These are phyloP conservation scores for Nemotelus nigrinus DNA, from an alignment of 2,888 invertebrate species.

Conservation along the genomic window DNA sequence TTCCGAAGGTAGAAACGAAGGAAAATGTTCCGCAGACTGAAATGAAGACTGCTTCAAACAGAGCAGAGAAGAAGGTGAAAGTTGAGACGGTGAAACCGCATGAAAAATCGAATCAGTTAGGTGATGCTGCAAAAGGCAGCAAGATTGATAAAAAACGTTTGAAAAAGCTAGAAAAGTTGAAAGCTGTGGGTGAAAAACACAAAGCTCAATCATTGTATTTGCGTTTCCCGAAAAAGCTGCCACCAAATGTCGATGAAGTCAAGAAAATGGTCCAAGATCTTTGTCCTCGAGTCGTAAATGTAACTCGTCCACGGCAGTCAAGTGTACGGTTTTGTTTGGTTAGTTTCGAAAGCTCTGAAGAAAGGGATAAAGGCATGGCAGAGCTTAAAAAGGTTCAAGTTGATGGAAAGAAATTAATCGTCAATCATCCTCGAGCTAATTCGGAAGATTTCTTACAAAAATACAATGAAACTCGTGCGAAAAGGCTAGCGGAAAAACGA, in stretches of 20 bases:
- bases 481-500: constrained; percentile 21
- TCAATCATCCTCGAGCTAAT: constrained; percentile 19
- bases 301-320: constrained; percentile 43
- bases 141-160: too few relatives aligned
- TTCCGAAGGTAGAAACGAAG: not conserved
- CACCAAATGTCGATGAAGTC: constrained; percentile 10
- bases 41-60: too few relatives aligned
- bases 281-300: constrained; percentile 35
- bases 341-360: constrained; percentile 42
- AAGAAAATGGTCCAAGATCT: constrained; percentile 10
- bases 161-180: not conserved
- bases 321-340: constrained; percentile 43
- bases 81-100: too few relatives aligned
- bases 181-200: constrained; percentile 10
- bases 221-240: constrained; percentile 38
- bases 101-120: too few relatives aligned
- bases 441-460: constrained; percentile 23
- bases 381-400: constrained; percentile 33
- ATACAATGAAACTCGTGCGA: not conserved
- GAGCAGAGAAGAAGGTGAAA: too few relatives aligned
- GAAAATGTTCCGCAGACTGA: too few relatives aligned
- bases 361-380: constrained; percentile 28
- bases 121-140: too few relatives aligned
- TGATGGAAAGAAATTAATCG: constrained; percentile 27
- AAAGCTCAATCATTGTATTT: constrained; percentile 43